phyloP scores from a whole-genome alignment of 2,113 vertebrate species.

The Taxidea taxus region DNA sequence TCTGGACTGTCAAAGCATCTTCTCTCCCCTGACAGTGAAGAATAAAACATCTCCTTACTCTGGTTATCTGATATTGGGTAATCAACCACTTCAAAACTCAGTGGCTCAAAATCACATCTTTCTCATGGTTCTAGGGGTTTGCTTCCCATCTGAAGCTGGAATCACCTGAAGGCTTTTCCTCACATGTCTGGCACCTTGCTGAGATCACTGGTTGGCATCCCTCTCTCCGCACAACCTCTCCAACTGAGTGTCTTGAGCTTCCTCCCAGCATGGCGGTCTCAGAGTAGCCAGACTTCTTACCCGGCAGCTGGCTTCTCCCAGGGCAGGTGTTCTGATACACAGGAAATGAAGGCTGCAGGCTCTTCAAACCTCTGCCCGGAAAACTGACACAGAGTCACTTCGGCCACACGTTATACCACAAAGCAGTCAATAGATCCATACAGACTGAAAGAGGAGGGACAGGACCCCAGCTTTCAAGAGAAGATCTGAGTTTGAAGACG shows the following conservation, averaged over 20 bases:
- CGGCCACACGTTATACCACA: background rate
- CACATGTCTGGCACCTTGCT: background rate
- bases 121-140: background rate
- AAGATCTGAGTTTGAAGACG: background rate
- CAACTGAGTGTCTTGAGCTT: background rate
- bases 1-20: background rate
- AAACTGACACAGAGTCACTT: background rate
- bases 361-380: background rate
- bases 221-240: background rate
- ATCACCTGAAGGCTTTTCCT: background rate
- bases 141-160: background rate
- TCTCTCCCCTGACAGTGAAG: background rate
- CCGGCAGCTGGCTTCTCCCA: background rate
- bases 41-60: background rate
- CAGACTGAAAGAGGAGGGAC: background rate
- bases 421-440: background rate
- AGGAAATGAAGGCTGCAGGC: background rate
- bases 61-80: background rate
- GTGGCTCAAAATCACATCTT: background rate
- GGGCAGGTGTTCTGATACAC: background rate
- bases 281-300: background rate
- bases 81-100: background rate
- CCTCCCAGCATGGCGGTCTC: background rate
- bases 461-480: background rate
- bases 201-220: background rate